Base-by-base conservation (phyloP, 53 echinoderm and acorn worm genomes). In the Holothuria scabra region DNA sequence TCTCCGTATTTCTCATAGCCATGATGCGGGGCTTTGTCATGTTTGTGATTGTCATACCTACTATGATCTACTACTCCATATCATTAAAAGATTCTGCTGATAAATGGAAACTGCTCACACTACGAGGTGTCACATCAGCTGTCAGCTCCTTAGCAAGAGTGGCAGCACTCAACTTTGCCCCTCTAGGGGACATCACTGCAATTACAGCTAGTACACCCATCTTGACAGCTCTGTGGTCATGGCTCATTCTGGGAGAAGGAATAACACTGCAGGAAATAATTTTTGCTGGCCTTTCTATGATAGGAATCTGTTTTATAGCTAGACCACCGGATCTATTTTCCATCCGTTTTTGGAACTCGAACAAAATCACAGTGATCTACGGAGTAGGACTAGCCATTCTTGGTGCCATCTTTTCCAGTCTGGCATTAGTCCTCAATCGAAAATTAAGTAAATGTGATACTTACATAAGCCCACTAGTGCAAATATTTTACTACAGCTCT, bases 251-350 rank as follows among this genome's bases (percentile, higher is more conserved):
- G 21, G 56, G 24, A 28, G 78, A 76, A 32, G 24, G 29, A 13
- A 26, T 76, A 26, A 18, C 58, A 24, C 4, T 55, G 13, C 20
- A 2, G 3, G 78, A 76, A n/a, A 76, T 56, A 31, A 56, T 16
- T 23, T 57, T 76, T 76, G 78, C 78, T 5, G 20, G 49, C 28
- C 24, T 76, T 30, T 76, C 78, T 25, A 14, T 56, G 1, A 30
- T 78, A 16, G 78, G 78, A 6, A 78, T 78, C 52, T 78, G 78
- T 19, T 20, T 78, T 3, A 78, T 78, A 56, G 78, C 78, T 13
- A 30, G 59, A 31, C 78, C 78, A 0, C 22, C 26, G 8, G 52
- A 14, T 2, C 49, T 52, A 2, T 11, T 78, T 5, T 32, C 56
- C 11, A 7, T 4, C 5, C 58, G 14, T 26, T 46, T 23, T 7